Base-by-base conservation (phyloP, 2,797 vertebrate genomes). In the Malacoctenus gilli region DNA sequence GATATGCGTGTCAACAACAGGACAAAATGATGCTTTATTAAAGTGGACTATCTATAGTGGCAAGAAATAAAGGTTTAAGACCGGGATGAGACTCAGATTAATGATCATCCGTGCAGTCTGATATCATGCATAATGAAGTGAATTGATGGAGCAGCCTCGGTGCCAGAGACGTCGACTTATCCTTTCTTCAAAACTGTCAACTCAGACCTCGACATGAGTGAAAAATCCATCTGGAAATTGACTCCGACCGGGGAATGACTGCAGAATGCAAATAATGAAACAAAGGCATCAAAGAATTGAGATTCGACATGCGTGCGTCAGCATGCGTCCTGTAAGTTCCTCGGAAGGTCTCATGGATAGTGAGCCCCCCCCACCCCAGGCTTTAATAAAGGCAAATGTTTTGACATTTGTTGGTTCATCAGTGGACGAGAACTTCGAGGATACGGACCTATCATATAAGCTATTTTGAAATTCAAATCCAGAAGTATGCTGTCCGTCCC, bases 11-110 rank as follows among this genome's bases (percentile, higher is more conserved):
- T 18, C 12, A 13, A 46, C 23, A 43, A 11, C 7, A 19, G 21
- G 46, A n/a, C n/a, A 14, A 35, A 14, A 34, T 38, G 47, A 41
- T 43, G 6, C 13, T 58, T 37, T 32, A 28, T 52, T 57, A n/a
- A 61, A 38, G 13, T 1, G 4, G 14, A 47, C 5, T 35, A 52
- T 39, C 35, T 47, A 61, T 11, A 47, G 13, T 22, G 8, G 6
- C 35, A 34, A 65, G 51, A 51, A 41, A 71, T 37, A 38, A 55
- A 48, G 35, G n/a, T 72, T 70, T 43, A 59, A 52, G 49, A 76
- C 28, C 46, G 46, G 34, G 61, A 25, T 25, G 30, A 50, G 25
- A 39, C 14, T 23, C 22, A 18, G 53, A 35, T 68, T 52, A 41
- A 41, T 53, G 57, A 63, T 60, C 0, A 0, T 46, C 65, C 51